Percentiles rank a stretch among this genome's conserved stretches.
These are phyloP conservation scores for Picathartes gymnocephalus DNA, from an alignment of 2,113 vertebrate species.

Conservation along the genomic window DNA sequence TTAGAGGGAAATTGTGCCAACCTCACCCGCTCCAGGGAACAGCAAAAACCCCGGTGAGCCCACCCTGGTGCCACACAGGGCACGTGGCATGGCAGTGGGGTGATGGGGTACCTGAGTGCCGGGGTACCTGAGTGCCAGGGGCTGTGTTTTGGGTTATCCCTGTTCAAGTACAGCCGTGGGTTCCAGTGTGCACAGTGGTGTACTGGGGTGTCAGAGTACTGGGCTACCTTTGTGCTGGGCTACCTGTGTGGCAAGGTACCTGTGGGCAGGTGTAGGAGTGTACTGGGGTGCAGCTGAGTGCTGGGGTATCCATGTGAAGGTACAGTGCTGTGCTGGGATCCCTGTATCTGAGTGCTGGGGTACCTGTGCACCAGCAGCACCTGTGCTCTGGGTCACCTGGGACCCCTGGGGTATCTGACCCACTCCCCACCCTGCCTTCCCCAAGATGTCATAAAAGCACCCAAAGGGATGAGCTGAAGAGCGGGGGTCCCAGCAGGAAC, in stretches of 20 bases:
- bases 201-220: background rate
- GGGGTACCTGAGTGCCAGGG: background rate
- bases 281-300: background rate
- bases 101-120: background rate
- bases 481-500: rapidly evolving
- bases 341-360: background rate
- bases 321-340: background rate
- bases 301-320: background rate
- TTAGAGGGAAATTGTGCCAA: background rate
- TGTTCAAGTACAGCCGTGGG: background rate
- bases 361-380: no score
- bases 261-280: no score
- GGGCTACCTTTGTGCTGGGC: background rate
- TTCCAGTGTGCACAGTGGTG: rapidly evolving
- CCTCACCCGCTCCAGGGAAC: background rate
- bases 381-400: background rate
- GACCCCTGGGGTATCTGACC: background rate
- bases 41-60: rapidly evolving
- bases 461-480: background rate
- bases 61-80: rapidly evolving
- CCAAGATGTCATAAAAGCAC: background rate
- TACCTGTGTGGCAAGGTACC: background rate
- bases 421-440: background rate
- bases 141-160: background rate
- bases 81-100: rapidly evolving